A percentile compares a stretch with the other conserved stretches of the same genome.
Evolutionary conservation across 2,888 invertebrate species (phyloP).

Genomic region (Oscheius onirici): DNA sequence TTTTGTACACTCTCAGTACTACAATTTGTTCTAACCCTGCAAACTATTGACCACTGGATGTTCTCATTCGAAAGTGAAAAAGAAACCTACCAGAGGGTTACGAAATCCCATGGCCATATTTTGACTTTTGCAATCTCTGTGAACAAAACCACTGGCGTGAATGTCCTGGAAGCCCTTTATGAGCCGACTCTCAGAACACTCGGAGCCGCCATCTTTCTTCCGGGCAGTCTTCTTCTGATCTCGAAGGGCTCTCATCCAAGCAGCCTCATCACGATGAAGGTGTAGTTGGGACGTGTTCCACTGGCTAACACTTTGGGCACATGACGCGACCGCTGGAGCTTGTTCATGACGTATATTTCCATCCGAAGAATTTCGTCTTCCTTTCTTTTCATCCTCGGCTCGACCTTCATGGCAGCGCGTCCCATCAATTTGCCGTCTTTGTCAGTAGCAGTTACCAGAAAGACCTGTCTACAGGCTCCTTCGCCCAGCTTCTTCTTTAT

Average conservation of each 20-base stretch:
- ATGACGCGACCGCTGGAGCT: conserved; percentile 60
- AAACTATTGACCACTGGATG: too few species aligned
- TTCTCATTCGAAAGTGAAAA: too few species aligned
- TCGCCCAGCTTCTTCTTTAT: conserved; percentile 63
- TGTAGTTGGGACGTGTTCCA: conserved; percentile 54
- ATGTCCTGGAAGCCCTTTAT: conserved; percentile 56
- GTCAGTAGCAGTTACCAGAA: conserved; percentile 36
- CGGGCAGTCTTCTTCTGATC: conserved; percentile 53
- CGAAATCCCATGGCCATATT: conserved; percentile 59
- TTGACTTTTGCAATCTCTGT: conserved; percentile 60
- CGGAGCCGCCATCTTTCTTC: conserved; percentile 47
- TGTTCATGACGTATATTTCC: conserved; percentile 61
- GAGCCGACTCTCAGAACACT: conserved; percentile 47
- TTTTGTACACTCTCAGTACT: too few species aligned
- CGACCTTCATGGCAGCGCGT: conserved; percentile 62
- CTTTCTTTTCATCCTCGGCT: conserved; percentile 57
- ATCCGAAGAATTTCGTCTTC: conserved; percentile 67
- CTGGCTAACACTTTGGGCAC: conserved; percentile 52
- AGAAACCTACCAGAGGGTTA: conserved; percentile 2
- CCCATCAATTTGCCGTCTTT: conserved; percentile 29
- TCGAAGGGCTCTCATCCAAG: conserved; percentile 62
- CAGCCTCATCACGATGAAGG: conserved; percentile 64
- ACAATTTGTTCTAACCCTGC: too few species aligned
- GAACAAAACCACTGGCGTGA: conserved; percentile 62
- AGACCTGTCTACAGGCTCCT: conserved; percentile 59